These are phyloP conservation scores for Ophioninae sp. DNA, from an alignment of 2,888 invertebrate genomes.

Conservation along the genomic window DNA sequence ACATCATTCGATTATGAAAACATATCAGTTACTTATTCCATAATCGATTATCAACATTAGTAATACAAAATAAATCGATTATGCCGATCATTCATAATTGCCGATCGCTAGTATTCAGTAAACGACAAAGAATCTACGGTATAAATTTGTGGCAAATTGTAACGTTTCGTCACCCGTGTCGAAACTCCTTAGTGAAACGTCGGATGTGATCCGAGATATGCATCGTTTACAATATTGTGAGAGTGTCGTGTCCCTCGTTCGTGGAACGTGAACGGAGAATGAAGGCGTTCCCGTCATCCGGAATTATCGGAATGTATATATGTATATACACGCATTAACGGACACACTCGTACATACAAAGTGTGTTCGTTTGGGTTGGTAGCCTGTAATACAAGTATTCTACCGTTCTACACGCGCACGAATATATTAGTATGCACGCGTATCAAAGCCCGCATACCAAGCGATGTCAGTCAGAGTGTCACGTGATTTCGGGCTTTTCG, in stretches of 20 bases:
- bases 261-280: slow-evolving; percentile 18
- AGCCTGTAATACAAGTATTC: background rate
- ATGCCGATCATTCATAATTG: no score
- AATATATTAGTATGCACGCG: background rate
- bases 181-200: slow-evolving; percentile 7
- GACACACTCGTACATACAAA: background rate
- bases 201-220: slow-evolving; percentile 9
- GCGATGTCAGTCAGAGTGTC: background rate
- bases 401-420: background rate
- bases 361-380: slow-evolving; percentile 6
- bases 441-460: background rate
- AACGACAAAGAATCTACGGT: no score
- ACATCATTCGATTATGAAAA: no score
- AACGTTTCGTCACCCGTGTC: background rate
- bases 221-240: slow-evolving; percentile 18
- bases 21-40: no score
- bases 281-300: slow-evolving; percentile 30
- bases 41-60: no score
- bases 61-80: no score
- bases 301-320: slow-evolving; percentile 39
- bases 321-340: background rate
- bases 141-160: no score
- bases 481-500: slow-evolving; percentile 9
- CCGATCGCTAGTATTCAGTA: no score
- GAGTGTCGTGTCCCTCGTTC: background rate